Base-by-base conservation (phyloP, 2,113 vertebrate species). In the Paradisaea rubra region DNA sequence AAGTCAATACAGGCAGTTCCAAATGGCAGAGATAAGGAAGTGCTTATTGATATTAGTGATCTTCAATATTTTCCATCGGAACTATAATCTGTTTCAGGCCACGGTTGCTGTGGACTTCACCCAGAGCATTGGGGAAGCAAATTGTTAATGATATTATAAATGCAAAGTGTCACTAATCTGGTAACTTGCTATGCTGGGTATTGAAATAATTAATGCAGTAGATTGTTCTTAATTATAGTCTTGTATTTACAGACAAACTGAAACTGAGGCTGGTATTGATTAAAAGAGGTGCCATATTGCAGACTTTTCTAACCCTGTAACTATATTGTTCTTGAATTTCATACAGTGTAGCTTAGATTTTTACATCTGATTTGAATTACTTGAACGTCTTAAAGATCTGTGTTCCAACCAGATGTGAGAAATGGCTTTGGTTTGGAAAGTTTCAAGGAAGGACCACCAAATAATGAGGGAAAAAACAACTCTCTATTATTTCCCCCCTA, bases 341-440 rank as follows among this genome's bases (percentile, higher is more conserved):
- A 94, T 91, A 71, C 54, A 91, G 57, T 54, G 89, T 78, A 95
- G 82, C 86, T 95, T 80, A 83, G 92, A 73, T 86, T 94, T 95
- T 93, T 95, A 93, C 95, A 96, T 94, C 90, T 95, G 96, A 97
- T 90, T 95, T 91, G 92, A 97, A 95, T 97, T 96, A 97, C 88
- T 94, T 15, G 24, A 89, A 95, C 23, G 93, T 93, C 93, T 95
- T 97, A 94, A 96, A 95, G 82, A 93, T 88, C 93, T 81, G 31
- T 84, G 80, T 93, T 95, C 80, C 86, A 92, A 57, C 88, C 94
- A 97, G 94, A 96, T 91, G 86, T 76, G 83, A 96, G 90, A 96
- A 97, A 88, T 84, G 57, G 90, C 88, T 95, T 95, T 94, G 90
- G 91, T 83, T 95, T 95, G 88, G 80, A 96, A 91, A 90, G 68